Evolutionary conservation across 1,140 invertebrate species (phyloP).

Genomic region (Temnothorax curvispinosus): DNA sequence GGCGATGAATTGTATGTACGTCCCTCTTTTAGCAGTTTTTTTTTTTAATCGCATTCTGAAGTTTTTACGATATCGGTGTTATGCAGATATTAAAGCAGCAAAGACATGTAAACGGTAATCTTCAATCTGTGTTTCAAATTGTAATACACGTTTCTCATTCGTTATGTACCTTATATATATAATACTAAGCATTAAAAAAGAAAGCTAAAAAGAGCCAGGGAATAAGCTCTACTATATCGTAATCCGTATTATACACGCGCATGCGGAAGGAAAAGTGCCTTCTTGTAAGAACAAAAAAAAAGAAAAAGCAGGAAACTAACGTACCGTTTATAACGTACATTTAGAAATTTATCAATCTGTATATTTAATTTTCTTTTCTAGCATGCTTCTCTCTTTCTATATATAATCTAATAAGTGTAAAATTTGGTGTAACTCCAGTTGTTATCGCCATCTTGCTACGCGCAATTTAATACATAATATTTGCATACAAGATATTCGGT

Average conservation of each 20-base stretch:
- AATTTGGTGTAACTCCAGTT: neutral
- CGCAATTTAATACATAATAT: neutral
- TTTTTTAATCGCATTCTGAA: neutral
- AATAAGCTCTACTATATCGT: constrained; percentile 34
- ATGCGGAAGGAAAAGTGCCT: constrained; percentile 70
- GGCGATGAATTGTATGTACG: neutral
- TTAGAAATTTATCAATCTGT: neutral
- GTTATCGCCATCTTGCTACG: neutral
- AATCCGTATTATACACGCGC: neutral
- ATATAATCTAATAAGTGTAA: constrained; percentile 11
- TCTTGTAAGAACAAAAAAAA: constrained; percentile 64
- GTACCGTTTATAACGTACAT: constrained; percentile 5
- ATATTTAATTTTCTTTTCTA: neutral
- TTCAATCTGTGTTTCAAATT: neutral
- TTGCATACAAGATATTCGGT: neutral
- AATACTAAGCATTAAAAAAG: neutral
- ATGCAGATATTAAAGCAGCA: constrained; percentile 35
- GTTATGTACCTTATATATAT: neutral
- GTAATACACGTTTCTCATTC: neutral
- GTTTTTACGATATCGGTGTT: neutral
- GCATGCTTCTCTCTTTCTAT: constrained; percentile 6
- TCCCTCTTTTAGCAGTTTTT: neutral
- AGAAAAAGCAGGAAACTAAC: neutral
- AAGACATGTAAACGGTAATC: neutral
- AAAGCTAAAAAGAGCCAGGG: neutral